These are phyloP conservation scores for Anser brachyrhynchus DNA, from an alignment of 2,113 vertebrate genomes.

Conservation along the genomic window DNA sequence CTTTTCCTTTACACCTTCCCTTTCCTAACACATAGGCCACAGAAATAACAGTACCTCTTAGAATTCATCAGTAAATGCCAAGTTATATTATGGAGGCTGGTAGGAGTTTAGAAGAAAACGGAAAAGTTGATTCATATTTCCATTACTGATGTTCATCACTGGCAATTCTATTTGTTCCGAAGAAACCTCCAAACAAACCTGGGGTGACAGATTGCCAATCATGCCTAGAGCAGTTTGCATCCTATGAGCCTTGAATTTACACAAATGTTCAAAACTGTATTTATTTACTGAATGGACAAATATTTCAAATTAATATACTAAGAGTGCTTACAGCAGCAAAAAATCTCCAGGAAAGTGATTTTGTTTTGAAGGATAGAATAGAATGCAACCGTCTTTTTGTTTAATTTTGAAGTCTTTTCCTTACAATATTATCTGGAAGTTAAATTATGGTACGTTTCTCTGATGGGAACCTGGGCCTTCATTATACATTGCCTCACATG, in stretches of 20 bases:
- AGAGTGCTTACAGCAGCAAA: neutral
- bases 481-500: conserved; percentile 41
- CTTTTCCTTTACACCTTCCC: neutral
- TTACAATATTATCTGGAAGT: conserved; percentile 19
- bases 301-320: conserved; percentile 37
- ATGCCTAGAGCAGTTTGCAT: neutral
- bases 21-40: neutral
- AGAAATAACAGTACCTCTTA: neutral
- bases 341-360: conserved; percentile 18
- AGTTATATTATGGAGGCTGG: neutral
- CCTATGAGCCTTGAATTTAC: neutral
- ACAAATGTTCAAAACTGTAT: conserved; percentile 14
- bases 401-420: conserved; percentile 14
- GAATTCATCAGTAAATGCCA: neutral
- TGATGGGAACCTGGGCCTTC: conserved; percentile 60
- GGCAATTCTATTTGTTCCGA: neutral
- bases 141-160: neutral
- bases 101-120: neutral
- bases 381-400: neutral
- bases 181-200: neutral
- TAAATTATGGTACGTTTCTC: conserved; percentile 61
- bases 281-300: conserved; percentile 10
- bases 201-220: neutral
- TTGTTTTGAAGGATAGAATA: conserved; percentile 11
- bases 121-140: neutral